A percentile compares a stretch with the other conserved stretches of the same genome.
phyloP scores from a whole-genome alignment of 1,140 invertebrate genomes.

The Rhynchophorus ferrugineus region DNA sequence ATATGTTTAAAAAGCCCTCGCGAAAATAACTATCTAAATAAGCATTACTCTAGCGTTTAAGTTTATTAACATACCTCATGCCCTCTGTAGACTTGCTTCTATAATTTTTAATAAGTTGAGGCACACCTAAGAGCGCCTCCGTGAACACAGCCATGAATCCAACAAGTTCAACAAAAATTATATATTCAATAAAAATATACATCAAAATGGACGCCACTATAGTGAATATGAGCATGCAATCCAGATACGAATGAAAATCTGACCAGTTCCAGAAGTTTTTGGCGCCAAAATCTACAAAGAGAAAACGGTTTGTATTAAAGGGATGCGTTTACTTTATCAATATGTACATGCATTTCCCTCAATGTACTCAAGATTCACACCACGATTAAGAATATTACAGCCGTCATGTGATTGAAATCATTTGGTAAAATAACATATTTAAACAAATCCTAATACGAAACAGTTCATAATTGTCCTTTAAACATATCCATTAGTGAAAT shows the following conservation, averaged over 20 bases:
- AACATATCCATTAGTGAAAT: too few species aligned
- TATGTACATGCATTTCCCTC: neutral
- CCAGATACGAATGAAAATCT: constrained; percentile 92
- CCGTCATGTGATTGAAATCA: too few species aligned
- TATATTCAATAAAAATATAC: constrained; percentile 75
- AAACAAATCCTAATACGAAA: too few species aligned
- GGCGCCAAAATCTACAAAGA: constrained; percentile 73
- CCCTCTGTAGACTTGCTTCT: constrained; percentile 87
- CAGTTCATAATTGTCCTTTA: too few species aligned
- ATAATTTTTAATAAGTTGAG: constrained; percentile 86
- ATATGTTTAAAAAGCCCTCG: too few species aligned
- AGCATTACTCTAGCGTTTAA: too few species aligned
- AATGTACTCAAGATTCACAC: too few species aligned
- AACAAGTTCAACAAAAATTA: constrained; percentile 77
- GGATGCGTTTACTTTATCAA: too few species aligned
- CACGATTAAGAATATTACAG: too few species aligned
- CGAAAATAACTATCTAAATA: too few species aligned
- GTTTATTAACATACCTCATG: constrained; percentile 80
- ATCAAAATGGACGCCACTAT: constrained; percentile 74
- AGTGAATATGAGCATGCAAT: constrained; percentile 85
- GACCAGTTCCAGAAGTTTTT: constrained; percentile 99
- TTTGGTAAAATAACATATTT: too few species aligned
- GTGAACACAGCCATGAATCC: constrained; percentile 93
- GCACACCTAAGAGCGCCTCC: constrained; percentile 92
- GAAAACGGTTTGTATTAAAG: neutral